Percentiles rank a stretch among this genome's conserved stretches.
Conservation (phyloP, 1,140 invertebrate species). For the Leptestheria dahalacensis region DNA sequence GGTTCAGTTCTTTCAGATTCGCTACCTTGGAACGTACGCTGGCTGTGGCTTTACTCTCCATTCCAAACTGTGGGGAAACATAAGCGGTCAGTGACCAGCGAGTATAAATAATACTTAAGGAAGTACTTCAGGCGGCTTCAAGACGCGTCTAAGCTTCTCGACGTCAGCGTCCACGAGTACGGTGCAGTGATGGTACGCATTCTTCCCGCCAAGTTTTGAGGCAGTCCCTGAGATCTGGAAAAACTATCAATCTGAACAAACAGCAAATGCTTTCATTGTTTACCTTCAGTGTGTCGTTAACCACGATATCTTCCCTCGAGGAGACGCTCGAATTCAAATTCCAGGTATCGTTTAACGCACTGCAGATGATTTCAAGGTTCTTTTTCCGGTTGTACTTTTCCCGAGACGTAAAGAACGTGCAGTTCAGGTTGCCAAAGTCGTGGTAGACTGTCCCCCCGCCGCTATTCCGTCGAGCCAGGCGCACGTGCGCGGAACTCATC, state of each 20-base stretch:
- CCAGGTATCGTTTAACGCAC: conserved; percentile 61
- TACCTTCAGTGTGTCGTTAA: conserved; percentile 69
- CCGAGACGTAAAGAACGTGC: conserved; percentile 70
- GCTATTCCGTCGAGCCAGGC: conserved; percentile 71
- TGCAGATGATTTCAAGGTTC: conserved; percentile 69
- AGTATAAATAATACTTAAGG: conserved; percentile 16
- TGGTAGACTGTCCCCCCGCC: conserved; percentile 96
- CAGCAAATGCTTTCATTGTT: too few relatives aligned
- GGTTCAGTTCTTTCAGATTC: conserved; percentile 57
- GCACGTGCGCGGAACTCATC: conserved; percentile 42
- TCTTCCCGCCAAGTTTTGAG: conserved; percentile 64
- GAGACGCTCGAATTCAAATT: conserved; percentile 55
- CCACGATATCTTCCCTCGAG: conserved; percentile 62
- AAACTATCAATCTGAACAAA: conserved; percentile 6
- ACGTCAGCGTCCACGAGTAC: conserved; percentile 71
- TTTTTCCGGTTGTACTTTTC: conserved; percentile 62
- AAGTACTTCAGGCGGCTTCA: conserved; percentile 26
- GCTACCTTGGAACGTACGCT: conserved; percentile 62
- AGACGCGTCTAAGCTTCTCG: conserved; percentile 36
- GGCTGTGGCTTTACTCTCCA: conserved; percentile 62
- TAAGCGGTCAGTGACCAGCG: too few relatives aligned
- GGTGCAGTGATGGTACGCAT: conserved; percentile 90
- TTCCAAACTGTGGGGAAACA: conserved; percentile 33
- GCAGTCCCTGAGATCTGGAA: conserved; percentile 75
- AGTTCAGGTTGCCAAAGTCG: conserved; percentile 81